Conservation (phyloP, 2,888 invertebrate genomes). For the Coecobrya sp. region DNA sequence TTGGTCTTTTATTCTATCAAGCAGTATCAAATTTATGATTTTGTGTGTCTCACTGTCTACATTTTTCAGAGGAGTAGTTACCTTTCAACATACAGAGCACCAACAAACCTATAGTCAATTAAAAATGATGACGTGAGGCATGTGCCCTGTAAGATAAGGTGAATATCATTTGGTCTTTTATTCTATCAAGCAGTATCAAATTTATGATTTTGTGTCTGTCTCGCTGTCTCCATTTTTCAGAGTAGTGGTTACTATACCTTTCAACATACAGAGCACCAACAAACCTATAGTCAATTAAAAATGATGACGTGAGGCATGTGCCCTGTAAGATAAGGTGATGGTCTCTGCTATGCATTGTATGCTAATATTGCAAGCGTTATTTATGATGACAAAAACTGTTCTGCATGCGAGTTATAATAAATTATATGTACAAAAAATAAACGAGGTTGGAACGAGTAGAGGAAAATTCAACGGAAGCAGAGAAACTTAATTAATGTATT, state of each 20-base stretch:
- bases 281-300: conserved; percentile 18
- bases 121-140: conserved; percentile 68
- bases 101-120: conserved; percentile 10
- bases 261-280: background rate
- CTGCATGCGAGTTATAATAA: background rate
- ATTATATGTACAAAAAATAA: background rate
- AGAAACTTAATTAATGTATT: too few species aligned
- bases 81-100: background rate
- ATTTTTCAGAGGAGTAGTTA: conserved; percentile 16
- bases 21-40: conserved; percentile 32
- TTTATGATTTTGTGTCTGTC: too few species aligned
- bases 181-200: conserved; percentile 30
- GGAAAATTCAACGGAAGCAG: background rate
- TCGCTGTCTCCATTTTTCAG: conserved; percentile 28
- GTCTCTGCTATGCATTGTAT: conserved; percentile 55
- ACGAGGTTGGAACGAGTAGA: background rate
- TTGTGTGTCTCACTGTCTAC: too few species aligned
- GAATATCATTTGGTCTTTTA: conserved; percentile 68
- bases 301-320: conserved; percentile 76
- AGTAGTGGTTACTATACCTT: background rate
- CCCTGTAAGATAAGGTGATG: conserved; percentile 70
- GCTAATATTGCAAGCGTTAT: background rate
- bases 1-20: conserved; percentile 7
- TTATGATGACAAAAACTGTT: background rate
- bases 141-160: conserved; percentile 74